Evolutionary conservation across 2,888 invertebrate species (phyloP).

Genomic region (Volucella inanis): DNA sequence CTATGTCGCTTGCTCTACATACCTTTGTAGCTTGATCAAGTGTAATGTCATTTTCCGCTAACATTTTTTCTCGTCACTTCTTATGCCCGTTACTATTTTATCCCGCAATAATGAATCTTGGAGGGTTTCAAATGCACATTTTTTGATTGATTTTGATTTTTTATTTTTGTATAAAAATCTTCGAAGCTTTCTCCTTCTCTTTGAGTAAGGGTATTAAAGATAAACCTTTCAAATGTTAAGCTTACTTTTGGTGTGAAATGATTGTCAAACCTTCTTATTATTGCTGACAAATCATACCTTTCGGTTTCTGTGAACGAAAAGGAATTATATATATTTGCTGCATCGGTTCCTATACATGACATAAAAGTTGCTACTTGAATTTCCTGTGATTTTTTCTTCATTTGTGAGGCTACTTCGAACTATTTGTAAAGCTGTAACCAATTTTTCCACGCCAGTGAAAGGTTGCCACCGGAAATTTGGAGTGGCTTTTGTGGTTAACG

Average conservation of each 20-base stretch:
- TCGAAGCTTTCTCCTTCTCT: constrained; percentile 9
- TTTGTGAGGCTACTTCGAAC: too few species aligned
- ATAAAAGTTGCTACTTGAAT: constrained; percentile 3
- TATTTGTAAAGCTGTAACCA: too few species aligned
- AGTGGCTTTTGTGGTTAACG: too few species aligned
- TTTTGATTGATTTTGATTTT: constrained; percentile 1
- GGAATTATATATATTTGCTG: constrained; percentile 26
- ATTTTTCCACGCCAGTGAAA: too few species aligned
- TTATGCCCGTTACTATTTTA: too few species aligned
- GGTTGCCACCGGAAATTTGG: too few species aligned
- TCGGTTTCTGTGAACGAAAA: constrained; percentile 14
- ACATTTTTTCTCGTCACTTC: too few species aligned
- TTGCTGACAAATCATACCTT: not conserved
- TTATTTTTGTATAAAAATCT: constrained; percentile 18
- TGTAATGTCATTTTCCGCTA: too few species aligned
- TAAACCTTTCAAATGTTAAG: constrained; percentile 35
- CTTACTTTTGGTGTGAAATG: constrained; percentile 26
- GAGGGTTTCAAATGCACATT: too few species aligned
- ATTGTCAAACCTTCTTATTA: constrained; percentile 13
- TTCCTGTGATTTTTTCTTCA: too few species aligned
- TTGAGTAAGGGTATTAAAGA: constrained; percentile 21
- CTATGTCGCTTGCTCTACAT: not conserved
- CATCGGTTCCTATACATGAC: constrained; percentile 4
- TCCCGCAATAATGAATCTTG: too few species aligned
- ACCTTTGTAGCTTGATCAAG: too few species aligned